Evolutionary conservation across 2,113 vertebrate genomes (phyloP), one percentile per base, ranked within the genome.

Genomic region (Rutilus rutilus): DNA sequence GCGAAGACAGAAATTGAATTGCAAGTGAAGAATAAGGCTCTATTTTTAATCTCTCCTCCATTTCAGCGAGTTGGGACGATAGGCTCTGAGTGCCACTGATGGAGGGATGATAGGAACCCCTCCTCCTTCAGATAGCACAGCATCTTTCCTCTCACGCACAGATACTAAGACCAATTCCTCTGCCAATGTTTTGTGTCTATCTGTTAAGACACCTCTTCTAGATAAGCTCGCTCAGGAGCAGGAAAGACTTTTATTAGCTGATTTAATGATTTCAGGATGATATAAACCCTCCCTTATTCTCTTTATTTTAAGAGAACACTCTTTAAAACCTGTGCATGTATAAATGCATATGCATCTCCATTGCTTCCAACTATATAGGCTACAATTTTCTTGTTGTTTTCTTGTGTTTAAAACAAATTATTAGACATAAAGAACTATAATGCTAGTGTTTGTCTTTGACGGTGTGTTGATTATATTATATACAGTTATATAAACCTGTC

Each of bases 11-110:
- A 77, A 88, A 85, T 82, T 82, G 87, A 69, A 85, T 73, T 57
- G 84, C 50, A 62, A 71, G 62, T 42, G 73, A 77, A 71, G 52
- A 62, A 30, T 27, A 50, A 42, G 79, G 75, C 69, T 76, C 30
- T 64, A 67, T 74, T 85, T 47, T 79, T 85, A 86, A 86, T 88
- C 87, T 88, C 79, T 78, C 33, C 74, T 84, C 67, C 39, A 78
- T 87, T 84, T 64, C 57, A 85, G 77, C 25, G 9, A 45, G 52
- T 45, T 27, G 17, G 67, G 50, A 62, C 11, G 54, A 74, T 74
- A 60, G 78, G n/a, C 85, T 50, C 57, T 84, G 80, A 45, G 75
- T 50, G 84, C 64, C 10, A 14, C 65, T 45, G 81, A 86, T 88
- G 76, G 84, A 86, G 42, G 82, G 78, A 78, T 67, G 80, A 81